Conservation (phyloP, 2,888 invertebrate species). For the Hydriomena furcata region DNA sequence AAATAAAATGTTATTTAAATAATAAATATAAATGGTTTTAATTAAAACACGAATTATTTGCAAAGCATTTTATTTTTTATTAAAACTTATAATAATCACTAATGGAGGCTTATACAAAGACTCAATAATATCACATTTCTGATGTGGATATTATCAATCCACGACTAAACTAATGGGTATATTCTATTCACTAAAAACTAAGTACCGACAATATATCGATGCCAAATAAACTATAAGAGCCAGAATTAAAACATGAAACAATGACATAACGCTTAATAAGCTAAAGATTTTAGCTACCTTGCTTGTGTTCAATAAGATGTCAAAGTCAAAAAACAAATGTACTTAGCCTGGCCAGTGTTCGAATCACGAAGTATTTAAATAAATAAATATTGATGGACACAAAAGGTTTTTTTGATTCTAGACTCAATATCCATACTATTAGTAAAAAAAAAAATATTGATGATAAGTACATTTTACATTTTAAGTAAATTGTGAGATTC, state of each 20-base stretch:
- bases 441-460: slow-evolving; percentile 14
- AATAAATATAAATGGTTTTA: slow-evolving; percentile 2
- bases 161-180: slow-evolving; percentile 58
- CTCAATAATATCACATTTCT: slow-evolving; percentile 89
- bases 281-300: background rate
- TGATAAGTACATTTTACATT: slow-evolving; percentile 36
- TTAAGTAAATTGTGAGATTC: slow-evolving; percentile 41
- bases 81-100: slow-evolving; percentile 57
- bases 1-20: slow-evolving; percentile 3
- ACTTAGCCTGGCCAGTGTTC: no score
- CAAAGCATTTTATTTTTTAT: slow-evolving; percentile 60
- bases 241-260: no score
- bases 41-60: slow-evolving; percentile 36
- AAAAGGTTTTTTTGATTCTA: no score
- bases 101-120: slow-evolving; percentile 79
- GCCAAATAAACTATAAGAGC: slow-evolving; percentile 5
- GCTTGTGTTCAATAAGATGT: slow-evolving; percentile 3
- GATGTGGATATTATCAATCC: slow-evolving; percentile 87
- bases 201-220: slow-evolving; percentile 58
- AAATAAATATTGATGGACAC: slow-evolving; percentile 26
- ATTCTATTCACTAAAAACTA: slow-evolving; percentile 49
- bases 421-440: no score
- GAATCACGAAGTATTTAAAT: no score
- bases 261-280: no score
- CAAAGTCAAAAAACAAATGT: slow-evolving; percentile 7